Base-by-base conservation (phyloP, 2,113 vertebrate genomes). In the Oncorhynchus masou region DNA sequence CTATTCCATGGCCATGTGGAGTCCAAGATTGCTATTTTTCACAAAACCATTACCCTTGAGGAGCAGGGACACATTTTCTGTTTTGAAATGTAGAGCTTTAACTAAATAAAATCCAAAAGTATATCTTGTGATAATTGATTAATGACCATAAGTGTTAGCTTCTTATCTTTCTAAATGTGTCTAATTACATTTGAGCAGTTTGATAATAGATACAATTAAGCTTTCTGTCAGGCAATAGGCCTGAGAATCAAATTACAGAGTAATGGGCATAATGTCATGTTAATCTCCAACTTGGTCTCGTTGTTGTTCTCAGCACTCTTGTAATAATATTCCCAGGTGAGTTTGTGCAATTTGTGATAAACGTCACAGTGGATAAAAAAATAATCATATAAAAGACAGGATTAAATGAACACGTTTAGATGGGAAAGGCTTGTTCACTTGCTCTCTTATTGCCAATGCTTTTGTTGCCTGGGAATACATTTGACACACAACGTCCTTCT, bases 401-500 rank as follows among this genome's bases (percentile, higher is more conserved):
- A 79, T 64, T 68, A 73, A 85, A 82, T 76, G 45, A 82, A 84
- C 79, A 39, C 19, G n/a, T 79, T 81, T 74, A 15, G 24, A 48
- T 57, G 29, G 67, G 78, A 22, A 45, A 45, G 9, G 39, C 39
- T 45, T 45, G 39, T 45, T 45, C 39, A 67, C 62, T 78, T 81
- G 75, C 74, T 70, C 70, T 67, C 70, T 75, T 76, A 71, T 20
- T 70, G 74, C 73, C 2, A 11, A 39, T 39, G 15, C 78, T 85
- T 75, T 76, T 85, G 83, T 90, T 87, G 82, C 85, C 77, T 71
- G 79, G 85, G 82, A 88, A 83, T 88, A 79, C 74, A 85, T 83
- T 60, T 88, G 88, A 91, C 89, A 86, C 81, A 68, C 34, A 65
- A 57, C 75, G 83, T 91, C 87, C 88, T 92, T 84, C 84, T 82